Conservation (phyloP, 2,797 vertebrate genomes). For the Melopsittacus undulatus region DNA sequence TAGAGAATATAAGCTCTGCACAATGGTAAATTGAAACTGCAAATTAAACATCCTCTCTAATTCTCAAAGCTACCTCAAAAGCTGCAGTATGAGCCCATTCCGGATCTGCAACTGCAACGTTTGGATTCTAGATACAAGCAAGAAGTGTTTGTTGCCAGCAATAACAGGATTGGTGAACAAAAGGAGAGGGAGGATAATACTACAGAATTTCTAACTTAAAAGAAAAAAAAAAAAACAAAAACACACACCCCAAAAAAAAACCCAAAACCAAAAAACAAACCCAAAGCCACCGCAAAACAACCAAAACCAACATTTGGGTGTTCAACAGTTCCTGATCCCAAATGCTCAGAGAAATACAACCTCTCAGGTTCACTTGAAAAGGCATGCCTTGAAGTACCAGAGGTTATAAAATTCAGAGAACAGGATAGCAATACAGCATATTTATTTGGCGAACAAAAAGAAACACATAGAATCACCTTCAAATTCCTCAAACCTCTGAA, state of each 20-base stretch:
- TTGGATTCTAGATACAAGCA: neutral
- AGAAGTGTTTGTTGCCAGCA: neutral
- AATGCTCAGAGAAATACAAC: neutral
- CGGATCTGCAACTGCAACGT: fast-evolving
- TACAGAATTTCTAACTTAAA: neutral
- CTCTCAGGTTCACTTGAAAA: neutral
- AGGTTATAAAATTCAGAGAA: neutral
- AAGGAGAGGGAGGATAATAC: neutral
- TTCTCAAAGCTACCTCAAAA: neutral
- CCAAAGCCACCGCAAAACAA: neutral
- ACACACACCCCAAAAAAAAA: too few relatives aligned
- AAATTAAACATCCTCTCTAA: neutral
- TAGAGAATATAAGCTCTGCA: neutral
- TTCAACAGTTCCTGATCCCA: neutral
- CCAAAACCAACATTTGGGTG: neutral
- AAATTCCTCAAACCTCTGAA: neutral
- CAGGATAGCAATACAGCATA: neutral
- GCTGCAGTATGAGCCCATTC: neutral
- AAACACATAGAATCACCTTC: neutral
- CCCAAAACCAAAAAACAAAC: neutral
- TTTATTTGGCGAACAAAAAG: neutral
- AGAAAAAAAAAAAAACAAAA: neutral
- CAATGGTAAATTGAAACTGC: neutral
- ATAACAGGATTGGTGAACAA: neutral
- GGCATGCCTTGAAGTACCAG: neutral